A percentile compares a stretch with the other conserved stretches of the same genome.
phyloP scores from a whole-genome alignment of 2,888 invertebrate genomes.

The Lasioglossum pauxillum region DNA sequence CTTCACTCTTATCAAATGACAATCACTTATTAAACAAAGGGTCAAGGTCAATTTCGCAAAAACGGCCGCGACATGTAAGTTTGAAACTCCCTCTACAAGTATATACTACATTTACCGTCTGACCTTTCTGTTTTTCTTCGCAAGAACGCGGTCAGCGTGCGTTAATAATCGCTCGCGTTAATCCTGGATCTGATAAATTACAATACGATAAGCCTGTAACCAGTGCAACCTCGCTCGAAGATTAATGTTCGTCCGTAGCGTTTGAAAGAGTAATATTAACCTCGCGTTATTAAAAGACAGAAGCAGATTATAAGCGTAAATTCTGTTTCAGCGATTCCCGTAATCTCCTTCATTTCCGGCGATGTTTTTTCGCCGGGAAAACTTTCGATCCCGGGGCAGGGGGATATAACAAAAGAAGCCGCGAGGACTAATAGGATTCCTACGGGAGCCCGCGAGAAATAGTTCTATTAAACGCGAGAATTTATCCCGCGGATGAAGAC shows the following conservation, averaged over 20 bases:
- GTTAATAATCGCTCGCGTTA: neutral
- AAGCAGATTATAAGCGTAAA: neutral
- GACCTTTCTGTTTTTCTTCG: neutral
- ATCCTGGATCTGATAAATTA: neutral
- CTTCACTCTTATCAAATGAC: neutral
- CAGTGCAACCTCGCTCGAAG: neutral
- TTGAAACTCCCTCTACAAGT: neutral
- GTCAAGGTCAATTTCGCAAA: neutral
- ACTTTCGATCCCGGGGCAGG: neutral
- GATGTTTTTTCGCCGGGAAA: neutral
- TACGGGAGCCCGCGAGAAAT: neutral
- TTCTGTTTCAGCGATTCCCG: neutral
- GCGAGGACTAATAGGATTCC: constrained; percentile 5
- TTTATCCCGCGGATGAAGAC: neutral
- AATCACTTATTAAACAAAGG: neutral
- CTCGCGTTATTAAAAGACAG: neutral
- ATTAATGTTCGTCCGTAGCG: neutral
- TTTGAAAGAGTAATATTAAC: neutral
- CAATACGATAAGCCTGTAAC: neutral
- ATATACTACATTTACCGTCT: neutral
- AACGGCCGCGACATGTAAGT: too few relatives aligned
- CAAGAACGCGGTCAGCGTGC: neutral
- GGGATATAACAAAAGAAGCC: neutral
- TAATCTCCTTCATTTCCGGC: neutral
- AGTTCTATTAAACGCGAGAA: neutral